Conservation (phyloP, 2,888 invertebrate species). For the Ectemnius cavifrons region DNA sequence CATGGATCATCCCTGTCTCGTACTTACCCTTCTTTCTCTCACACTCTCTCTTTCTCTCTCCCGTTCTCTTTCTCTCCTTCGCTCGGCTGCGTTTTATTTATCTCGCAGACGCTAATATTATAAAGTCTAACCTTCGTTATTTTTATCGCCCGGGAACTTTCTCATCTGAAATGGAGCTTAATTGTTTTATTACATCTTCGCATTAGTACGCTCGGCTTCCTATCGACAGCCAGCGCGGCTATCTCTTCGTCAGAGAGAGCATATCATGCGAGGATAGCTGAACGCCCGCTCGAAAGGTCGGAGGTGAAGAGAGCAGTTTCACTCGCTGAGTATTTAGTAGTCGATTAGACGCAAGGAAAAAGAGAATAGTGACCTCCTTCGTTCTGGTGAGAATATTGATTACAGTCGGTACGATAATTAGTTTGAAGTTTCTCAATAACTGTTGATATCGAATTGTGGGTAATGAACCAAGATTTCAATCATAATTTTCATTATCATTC, state of each 20-base stretch:
- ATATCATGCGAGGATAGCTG: not conserved
- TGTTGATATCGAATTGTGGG: not conserved
- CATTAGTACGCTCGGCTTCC: conserved; percentile 2
- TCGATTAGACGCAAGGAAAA: not conserved
- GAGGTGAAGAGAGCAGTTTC: conserved; percentile 8
- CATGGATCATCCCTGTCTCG: conserved; percentile 5
- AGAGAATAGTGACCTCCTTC: not conserved
- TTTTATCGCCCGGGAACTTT: conserved; percentile 6
- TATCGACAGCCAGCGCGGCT: not conserved
- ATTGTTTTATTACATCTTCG: conserved; percentile 5
- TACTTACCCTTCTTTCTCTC: not conserved
- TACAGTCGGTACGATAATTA: not conserved
- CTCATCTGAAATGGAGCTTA: conserved; percentile 7
- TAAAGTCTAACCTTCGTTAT: conserved; percentile 2
- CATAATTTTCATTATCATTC: too few relatives aligned
- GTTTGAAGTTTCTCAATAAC: not conserved
- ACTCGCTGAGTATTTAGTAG: not conserved
- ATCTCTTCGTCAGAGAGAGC: not conserved
- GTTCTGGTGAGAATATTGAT: not conserved
- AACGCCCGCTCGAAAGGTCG: conserved; percentile 1
- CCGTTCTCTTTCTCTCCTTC: too few relatives aligned
- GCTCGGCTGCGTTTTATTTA: not conserved
- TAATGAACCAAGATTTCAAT: too few relatives aligned
- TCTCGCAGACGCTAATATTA: not conserved
- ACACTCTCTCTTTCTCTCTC: too few relatives aligned